These are phyloP conservation scores for Temnothorax longispinosus DNA, from an alignment of 1,140 invertebrate genomes.

Conservation along the genomic window DNA sequence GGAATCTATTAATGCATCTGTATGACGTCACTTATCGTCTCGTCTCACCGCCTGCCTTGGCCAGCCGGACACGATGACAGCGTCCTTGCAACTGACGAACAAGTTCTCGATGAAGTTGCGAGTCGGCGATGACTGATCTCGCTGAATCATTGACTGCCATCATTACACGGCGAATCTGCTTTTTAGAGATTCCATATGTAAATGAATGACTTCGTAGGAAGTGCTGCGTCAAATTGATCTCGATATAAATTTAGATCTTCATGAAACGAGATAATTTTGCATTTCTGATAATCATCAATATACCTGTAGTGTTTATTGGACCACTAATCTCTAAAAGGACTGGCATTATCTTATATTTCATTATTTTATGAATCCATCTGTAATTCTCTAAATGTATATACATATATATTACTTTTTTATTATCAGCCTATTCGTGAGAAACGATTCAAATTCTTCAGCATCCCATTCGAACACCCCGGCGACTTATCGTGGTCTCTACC, in stretches of 20 bases:
- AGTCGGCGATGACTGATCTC: constrained; percentile 26
- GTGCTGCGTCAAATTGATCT: not conserved
- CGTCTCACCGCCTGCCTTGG: constrained; percentile 37
- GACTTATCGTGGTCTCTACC: constrained; percentile 21
- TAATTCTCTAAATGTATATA: not conserved
- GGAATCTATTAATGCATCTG: constrained; percentile 80
- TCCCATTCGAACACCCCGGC: constrained; percentile 18
- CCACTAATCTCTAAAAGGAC: not conserved
- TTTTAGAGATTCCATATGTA: not conserved
- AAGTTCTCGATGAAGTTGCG: constrained; percentile 14
- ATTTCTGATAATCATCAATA: not conserved
- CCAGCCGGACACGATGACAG: not conserved
- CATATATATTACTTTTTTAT: no score
- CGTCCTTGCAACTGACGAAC: constrained; percentile 29
- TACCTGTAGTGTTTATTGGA: not conserved
- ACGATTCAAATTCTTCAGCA: not conserved
- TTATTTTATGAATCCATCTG: not conserved
- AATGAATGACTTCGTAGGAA: not conserved
- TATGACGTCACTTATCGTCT: constrained; percentile 80
- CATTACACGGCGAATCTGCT: constrained; percentile 30
- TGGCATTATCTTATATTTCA: not conserved
- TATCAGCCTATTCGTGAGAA: not conserved
- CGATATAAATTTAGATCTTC: not conserved
- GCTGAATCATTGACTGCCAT: constrained; percentile 52
- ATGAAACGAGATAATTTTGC: not conserved